Base-by-base conservation (phyloP, 2,797 vertebrate genomes). In the Clarias fuscus region DNA sequence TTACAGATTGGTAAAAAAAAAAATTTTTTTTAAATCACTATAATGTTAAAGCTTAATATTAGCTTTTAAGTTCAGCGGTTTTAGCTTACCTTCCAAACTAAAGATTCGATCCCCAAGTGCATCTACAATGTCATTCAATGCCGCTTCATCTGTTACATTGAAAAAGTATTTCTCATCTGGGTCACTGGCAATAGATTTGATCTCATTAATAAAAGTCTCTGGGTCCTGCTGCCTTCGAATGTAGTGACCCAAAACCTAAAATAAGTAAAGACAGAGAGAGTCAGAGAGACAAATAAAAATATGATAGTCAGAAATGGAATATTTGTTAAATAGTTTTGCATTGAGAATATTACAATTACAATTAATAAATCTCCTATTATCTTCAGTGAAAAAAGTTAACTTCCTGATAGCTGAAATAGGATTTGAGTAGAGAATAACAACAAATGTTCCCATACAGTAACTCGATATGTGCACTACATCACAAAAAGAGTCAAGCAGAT, bases 121-220 rank as follows among this genome's bases (percentile, higher is more conserved):
- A 0, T 99, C 98, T 85, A 99, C 98, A 0, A 99, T 99, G 92
- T 99, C 98, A 0, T 96, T 98, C 37, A 99, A 95, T 0, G 98
- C 98, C 0, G 98, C 97, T 92, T 99, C 98, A 0, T 99, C 98
- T 0, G 96, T 98, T 87, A 99, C 98, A 0, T 99, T 99, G 93
- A 99, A 99, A 91, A 99, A 99, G 87, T 94, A 98, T 67, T 97
- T 97, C 83, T 99, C 98, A 0, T 98, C 97, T 0, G 98, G 98
- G 88, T 98, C 96, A 0, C 97, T 99, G 93, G 98, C 98, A 0
- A 99, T 99, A 82, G 89, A 95, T 86, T 97, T 97, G 81, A 99
- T 99, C 93, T 99, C 98, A 0, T 81, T 95, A 71, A 99, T 97
- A 90, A 99, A 98, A 0, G 96, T 96, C 87, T 97, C 95, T 0